These are phyloP conservation scores for Myiopsitta monachus DNA, from an alignment of 2,113 vertebrate genomes.

Conservation along the genomic window DNA sequence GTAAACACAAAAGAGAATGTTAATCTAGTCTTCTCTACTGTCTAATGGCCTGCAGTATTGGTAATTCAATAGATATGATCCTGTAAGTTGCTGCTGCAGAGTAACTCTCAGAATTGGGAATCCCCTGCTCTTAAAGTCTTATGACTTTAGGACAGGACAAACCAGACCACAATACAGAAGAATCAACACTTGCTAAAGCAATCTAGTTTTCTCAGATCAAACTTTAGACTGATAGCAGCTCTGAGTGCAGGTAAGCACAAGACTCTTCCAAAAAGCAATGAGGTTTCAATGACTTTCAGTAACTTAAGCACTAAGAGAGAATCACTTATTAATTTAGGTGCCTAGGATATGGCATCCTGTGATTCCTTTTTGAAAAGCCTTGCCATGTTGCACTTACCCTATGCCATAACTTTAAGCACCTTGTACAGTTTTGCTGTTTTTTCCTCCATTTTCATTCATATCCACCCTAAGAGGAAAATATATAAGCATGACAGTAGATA, in stretches of 20 bases:
- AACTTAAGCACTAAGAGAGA: neutral
- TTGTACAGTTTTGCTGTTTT: neutral
- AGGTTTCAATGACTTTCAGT: neutral
- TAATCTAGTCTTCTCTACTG: neutral
- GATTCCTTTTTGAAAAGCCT: neutral
- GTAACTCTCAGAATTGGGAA: neutral
- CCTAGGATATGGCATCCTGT: neutral
- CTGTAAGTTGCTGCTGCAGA: neutral
- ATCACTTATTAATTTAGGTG: neutral
- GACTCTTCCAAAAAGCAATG: neutral
- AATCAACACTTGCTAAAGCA: neutral
- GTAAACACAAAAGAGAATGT: neutral
- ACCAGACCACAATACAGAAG: neutral
- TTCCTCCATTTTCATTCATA: neutral
- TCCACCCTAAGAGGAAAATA: neutral
- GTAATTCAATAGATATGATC: neutral
- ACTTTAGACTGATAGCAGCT: neutral
- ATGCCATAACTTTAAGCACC: neutral
- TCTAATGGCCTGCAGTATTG: neutral
- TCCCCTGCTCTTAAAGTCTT: neutral
- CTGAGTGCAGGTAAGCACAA: neutral
- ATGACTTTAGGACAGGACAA: neutral
- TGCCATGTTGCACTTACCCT: neutral
- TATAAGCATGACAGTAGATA: neutral
- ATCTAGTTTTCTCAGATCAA: neutral